These are phyloP conservation scores for Uloborus plumipes DNA, from an alignment of 2,888 invertebrate genomes.

Conservation along the genomic window DNA sequence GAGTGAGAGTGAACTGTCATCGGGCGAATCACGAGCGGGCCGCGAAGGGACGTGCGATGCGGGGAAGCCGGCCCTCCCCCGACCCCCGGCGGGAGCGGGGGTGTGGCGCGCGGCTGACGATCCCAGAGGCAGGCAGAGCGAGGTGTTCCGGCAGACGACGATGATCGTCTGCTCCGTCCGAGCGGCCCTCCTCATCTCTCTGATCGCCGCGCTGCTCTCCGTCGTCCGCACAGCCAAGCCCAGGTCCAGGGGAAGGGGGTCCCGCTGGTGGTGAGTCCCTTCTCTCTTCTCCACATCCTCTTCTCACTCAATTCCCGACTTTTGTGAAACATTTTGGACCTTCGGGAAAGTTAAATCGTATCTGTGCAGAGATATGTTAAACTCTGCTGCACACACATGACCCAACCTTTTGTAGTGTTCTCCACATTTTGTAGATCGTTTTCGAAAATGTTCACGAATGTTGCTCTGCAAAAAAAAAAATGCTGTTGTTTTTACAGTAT, in stretches of 20 bases:
- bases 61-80: neutral
- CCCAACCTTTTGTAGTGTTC: no score
- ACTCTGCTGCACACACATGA: no score
- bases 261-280: conserved; percentile 66
- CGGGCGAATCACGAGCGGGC: no score
- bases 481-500: no score
- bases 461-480: no score
- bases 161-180: conserved; percentile 56
- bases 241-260: conserved; percentile 63
- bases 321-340: no score
- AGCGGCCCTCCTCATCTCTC: conserved; percentile 35
- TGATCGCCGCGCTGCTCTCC: conserved; percentile 16
- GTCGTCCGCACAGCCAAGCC: conserved; percentile 22
- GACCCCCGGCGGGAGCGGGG: conserved; percentile 14
- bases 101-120: conserved; percentile 27
- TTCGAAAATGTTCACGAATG: no score
- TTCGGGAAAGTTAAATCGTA: neutral
- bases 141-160: conserved; percentile 54
- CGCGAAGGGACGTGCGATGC: no score
- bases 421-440: no score
- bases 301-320: no score
- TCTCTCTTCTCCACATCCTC: neutral
- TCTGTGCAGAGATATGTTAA: neutral
- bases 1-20: no score
- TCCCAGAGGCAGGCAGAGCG: neutral